Percentiles rank a stretch among this genome's conserved stretches.
These are phyloP conservation scores for Venturia canescens DNA, from an alignment of 1,140 invertebrate genomes.

Conservation along the genomic window DNA sequence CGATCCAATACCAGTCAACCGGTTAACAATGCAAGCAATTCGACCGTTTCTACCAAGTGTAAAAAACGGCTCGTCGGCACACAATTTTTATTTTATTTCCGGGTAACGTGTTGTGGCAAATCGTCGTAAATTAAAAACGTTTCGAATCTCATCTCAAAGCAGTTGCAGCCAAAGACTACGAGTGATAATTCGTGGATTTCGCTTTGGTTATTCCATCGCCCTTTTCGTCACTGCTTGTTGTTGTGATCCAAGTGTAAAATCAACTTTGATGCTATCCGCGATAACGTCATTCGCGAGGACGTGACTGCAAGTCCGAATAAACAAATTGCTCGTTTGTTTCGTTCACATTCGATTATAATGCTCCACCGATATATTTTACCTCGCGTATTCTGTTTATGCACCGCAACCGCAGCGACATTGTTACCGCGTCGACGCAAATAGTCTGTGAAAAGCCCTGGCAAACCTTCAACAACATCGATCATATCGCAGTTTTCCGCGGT, in stretches of 20 bases:
- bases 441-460: constrained; percentile 17
- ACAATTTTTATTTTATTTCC: too few relatives aligned
- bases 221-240: not conserved
- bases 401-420: constrained; percentile 20
- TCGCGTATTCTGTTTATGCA: not conserved
- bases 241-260: not conserved
- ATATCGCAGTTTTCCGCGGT: not conserved
- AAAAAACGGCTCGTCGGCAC: too few relatives aligned
- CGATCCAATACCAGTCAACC: too few relatives aligned
- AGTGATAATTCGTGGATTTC: not conserved
- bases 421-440: constrained; percentile 10
- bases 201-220: not conserved
- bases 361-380: not conserved
- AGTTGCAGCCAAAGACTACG: too few relatives aligned
- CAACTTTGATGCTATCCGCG: not conserved
- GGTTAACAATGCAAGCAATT: too few relatives aligned
- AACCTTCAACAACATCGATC: constrained; percentile 17
- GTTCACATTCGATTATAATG: not conserved
- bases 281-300: not conserved
- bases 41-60: too few relatives aligned
- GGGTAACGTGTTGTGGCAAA: too few relatives aligned
- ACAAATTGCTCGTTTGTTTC: not conserved
- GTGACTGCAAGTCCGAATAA: not conserved
- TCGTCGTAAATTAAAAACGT: too few relatives aligned
- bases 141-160: too few relatives aligned